Evolutionary conservation across 2,888 invertebrate species (phyloP), one percentile per base, ranked within the genome.

Genomic region (Hetaerina titia): DNA sequence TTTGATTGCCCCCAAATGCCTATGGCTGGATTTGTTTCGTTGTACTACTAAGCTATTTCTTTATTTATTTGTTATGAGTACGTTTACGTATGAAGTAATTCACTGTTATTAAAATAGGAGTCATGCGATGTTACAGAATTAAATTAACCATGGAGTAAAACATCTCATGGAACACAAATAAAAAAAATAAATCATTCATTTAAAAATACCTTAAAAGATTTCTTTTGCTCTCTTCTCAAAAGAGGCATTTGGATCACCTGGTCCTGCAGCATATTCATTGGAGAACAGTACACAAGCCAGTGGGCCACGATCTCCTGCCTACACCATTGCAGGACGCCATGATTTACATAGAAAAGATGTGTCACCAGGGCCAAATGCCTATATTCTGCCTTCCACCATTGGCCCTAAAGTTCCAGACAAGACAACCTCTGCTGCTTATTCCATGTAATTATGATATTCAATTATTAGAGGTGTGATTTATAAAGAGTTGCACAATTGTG

Each of bases 261-360:
- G 98, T 0, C 98, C 98, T 0, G 98, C 98, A 8, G 97, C 98
- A 22, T 98, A 98, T 96, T 97, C 97, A 22, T 97, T 98, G 0
- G 97, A 98, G 96, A 97, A 97, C 95, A 97, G 97, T 95, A 97
- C 97, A 11, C 97, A 97, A 45, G 97, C 97, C 96, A 97, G 97
- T 96, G 97, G 97, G 94, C 97, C 96, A 64, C 97, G 97, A 95
- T 97, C 98, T 58, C 98, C 98, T 6, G 96, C 97, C 13, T 98
- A 97, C 96, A 97, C 97, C 0, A 97, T 98, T 96, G 97, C 97
- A 87, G 96, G 97, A 58, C 97, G 97, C 95, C 96, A 97, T 60
- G 95, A 95, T 87, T 63, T 94, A 25, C 64, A 1, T 31, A 96
- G 95, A 45, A 96, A 96, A 92, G 95, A 96, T 17, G 95, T 95